phyloP scores from a whole-genome alignment of 2,888 invertebrate genomes.

The Chrysolina haemoptera region DNA sequence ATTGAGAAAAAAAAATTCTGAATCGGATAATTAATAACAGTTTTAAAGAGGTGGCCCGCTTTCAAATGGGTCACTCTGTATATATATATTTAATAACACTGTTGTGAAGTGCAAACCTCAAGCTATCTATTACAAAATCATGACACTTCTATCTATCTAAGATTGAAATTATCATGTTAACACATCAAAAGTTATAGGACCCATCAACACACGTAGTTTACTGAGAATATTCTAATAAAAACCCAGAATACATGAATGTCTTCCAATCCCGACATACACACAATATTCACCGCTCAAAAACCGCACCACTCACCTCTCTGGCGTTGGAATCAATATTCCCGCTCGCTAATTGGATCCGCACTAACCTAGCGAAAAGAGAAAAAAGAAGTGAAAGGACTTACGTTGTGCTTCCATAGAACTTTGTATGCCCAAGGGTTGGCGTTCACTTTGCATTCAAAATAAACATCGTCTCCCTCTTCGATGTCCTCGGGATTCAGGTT shows the following conservation, averaged over 20 bases:
- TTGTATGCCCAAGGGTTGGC: constrained; percentile 86
- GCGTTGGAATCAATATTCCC: neutral
- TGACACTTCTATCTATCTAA: too few relatives aligned
- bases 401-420: constrained; percentile 86
- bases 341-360: neutral
- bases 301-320: neutral
- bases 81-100: too few relatives aligned
- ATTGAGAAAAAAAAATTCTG: too few relatives aligned
- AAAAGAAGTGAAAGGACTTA: constrained; percentile 71
- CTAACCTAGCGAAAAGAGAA: neutral
- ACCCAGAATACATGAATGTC: neutral
- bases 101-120: too few relatives aligned
- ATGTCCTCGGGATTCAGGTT: constrained; percentile 85
- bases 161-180: too few relatives aligned
- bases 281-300: neutral
- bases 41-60: too few relatives aligned
- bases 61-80: too few relatives aligned
- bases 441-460: constrained; percentile 85
- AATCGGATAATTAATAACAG: too few relatives aligned
- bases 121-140: too few relatives aligned
- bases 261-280: neutral
- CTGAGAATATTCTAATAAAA: too few relatives aligned
- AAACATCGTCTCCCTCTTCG: constrained; percentile 86
- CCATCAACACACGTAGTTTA: too few relatives aligned
- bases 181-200: too few relatives aligned